Evolutionary conservation across 2,797 vertebrate species (phyloP).

Genomic region (Geotrypetes seraphini): DNA sequence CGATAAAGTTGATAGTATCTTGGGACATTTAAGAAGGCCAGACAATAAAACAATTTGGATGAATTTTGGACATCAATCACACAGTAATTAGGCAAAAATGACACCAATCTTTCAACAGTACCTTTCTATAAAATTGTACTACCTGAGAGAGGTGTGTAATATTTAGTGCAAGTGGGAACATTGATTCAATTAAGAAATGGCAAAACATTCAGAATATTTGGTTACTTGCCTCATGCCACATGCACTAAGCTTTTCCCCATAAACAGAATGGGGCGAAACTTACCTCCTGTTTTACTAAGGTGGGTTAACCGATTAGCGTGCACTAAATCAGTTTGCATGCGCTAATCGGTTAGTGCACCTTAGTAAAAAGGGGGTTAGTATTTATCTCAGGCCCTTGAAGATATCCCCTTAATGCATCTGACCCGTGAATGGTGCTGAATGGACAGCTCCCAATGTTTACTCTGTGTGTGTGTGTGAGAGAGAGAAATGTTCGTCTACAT

Average conservation of each 20-base stretch:
- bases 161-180: slow-evolving; percentile 41
- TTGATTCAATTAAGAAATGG: slow-evolving; percentile 12
- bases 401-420: slow-evolving; percentile 1
- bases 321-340: too few species aligned
- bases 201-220: too few species aligned
- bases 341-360: too few species aligned
- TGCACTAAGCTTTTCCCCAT: too few species aligned
- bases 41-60: background rate
- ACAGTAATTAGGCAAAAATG: slow-evolving; percentile 21
- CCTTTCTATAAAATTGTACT: slow-evolving; percentile 34
- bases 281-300: too few species aligned
- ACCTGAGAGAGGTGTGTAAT: slow-evolving; percentile 50
- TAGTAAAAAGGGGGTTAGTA: slow-evolving; percentile 31
- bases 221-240: too few species aligned
- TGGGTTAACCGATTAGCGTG: too few species aligned
- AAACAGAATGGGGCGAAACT: background rate
- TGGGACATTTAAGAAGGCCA: slow-evolving; percentile 30
- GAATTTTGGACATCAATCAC: slow-evolving; percentile 27
- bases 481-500: too few species aligned
- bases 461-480: too few species aligned
- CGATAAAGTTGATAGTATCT: slow-evolving; percentile 37
- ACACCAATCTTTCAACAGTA: slow-evolving; percentile 14
- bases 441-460: background rate
- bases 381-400: slow-evolving; percentile 18
- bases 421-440: background rate